Percentiles rank a stretch among this genome's conserved stretches.
Conservation (phyloP, 2,888 invertebrate species). For the Apotomis turbidana region DNA sequence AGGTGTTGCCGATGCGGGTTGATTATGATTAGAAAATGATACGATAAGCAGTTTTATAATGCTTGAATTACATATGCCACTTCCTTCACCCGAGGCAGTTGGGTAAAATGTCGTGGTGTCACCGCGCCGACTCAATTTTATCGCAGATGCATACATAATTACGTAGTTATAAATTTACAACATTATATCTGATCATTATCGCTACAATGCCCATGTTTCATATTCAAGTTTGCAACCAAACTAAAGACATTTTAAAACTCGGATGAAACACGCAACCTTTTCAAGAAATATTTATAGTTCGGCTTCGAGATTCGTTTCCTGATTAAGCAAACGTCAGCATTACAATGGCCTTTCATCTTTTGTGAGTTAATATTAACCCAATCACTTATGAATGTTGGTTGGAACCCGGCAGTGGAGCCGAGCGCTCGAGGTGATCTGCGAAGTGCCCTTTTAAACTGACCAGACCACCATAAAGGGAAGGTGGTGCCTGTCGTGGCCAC, state of each 20-base stretch:
- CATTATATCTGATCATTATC: constrained; percentile 31
- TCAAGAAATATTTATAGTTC: constrained; percentile 32
- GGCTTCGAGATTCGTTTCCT: constrained; percentile 57
- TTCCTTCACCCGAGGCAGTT: constrained; percentile 19
- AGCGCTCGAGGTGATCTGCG: constrained; percentile 64
- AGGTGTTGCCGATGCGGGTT: constrained; percentile 32
- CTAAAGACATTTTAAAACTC: not conserved
- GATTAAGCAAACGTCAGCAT: constrained; percentile 56
- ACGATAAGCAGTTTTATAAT: constrained; percentile 31
- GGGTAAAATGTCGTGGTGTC: constrained; percentile 26
- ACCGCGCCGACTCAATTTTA: constrained; percentile 8
- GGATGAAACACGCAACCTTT: constrained; percentile 21
- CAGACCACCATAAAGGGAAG: constrained; percentile 60
- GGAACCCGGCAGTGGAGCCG: constrained; percentile 69
- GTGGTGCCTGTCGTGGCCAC: constrained; percentile 48
- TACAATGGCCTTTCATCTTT: constrained; percentile 67
- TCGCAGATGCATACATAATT: constrained; percentile 37
- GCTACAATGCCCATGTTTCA: not conserved
- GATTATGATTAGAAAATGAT: constrained; percentile 45
- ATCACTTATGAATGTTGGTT: constrained; percentile 44
- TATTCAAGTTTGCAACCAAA: not conserved
- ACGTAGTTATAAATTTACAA: constrained; percentile 18
- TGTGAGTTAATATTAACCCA: constrained; percentile 58
- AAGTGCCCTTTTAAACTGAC: constrained; percentile 61
- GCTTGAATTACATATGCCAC: constrained; percentile 15